Evolutionary conservation across 2,797 vertebrate genomes (phyloP), one percentile per base, ranked within the genome.

Genomic region (Danio choprae): DNA sequence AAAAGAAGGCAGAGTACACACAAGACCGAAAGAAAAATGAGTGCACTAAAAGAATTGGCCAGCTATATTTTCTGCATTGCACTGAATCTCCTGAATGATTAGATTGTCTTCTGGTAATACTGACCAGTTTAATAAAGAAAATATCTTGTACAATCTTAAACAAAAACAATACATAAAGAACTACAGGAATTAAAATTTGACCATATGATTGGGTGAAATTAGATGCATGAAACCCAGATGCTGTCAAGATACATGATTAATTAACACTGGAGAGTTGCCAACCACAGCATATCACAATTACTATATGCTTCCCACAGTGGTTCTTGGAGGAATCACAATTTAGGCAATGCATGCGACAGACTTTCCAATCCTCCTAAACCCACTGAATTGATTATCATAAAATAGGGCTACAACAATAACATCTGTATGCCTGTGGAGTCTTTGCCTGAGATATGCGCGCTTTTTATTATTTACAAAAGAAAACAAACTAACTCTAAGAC

Each of bases 371-470:
- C 43, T 20, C 9, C 18, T 20, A 53, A 50, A 48, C 5, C 36
- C 50, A 65, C 0, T 77, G 41, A 77, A 77, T 59, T 51, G 44
- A 79, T 70, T 67, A 56, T 36, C 18, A 58, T 22, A 43, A 56
- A 50, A 69, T 8, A 44, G 40, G 20, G 29, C 56, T 48, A 62
- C 15, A 48, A 40, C 56, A 59, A 36, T 38, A 43, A 29, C 1
- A 62, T 53, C 36, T 44, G 46, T 29, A 51, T 69, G 29, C 65
- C 9, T 51, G 46, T 36, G 3, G 15, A 69, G 67, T 53, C 10
- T 36, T 38, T 29, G 7, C 7, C 44, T 29, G 15, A 67, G 18
- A 22, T 29, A 60, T 16, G 6, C 29, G 40, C 29, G 16, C 0
- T 56, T 9, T 68, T 48, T 29, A 29, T 36, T 38, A 22, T 22